Base-by-base conservation (phyloP, 2,888 invertebrate genomes). In the Sinohyriopsis cumingii region DNA sequence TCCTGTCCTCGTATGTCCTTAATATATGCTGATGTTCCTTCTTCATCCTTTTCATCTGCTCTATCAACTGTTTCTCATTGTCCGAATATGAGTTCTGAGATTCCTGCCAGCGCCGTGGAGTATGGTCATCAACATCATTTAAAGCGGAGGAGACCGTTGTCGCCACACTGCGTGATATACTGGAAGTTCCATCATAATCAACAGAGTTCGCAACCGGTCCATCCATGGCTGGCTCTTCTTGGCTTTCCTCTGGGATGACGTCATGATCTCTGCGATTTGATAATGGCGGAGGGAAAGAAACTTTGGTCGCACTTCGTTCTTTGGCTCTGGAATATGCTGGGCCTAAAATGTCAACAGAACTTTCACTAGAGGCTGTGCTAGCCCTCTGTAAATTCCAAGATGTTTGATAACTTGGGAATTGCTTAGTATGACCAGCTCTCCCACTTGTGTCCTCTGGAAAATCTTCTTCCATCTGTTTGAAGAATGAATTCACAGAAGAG, bases 41-140 rank as follows among this genome's bases (percentile, higher is more conserved):
- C 71, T 87, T 87, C 86, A 88, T 87, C 55, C 83, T 66, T 64
- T 83, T 83, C 86, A 88, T 88, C 76, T 88, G 85, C 68, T 88
- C 87, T 60, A 88, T 82, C 20, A 88, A 76, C 68, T 87, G 86
- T 77, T 88, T 88, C 75, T 88, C 88, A 68, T 88, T 88, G 77
- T 88, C 88, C 6, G 88, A 88, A 69, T 84, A 87, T 9, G 84
- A 85, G 67, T 82, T 80, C 56, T 78, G 79, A n/a, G 76, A 77
- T 33, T 81, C 80, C 55, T 75, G 78, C 81, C 80, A 82, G 33
- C 79, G 70, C 62, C 82, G 75, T 54, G 71, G 71, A 15, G 65
- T 59, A n/a, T 64, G 28, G 9, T 62, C 65, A 28, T 72, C 72
- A 24, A 62, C 65, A 28, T 75, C 70, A 57, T 65, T 65, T 28